phyloP scores from a whole-genome alignment of 1,140 invertebrate genomes.

The Trachymyrmex cornetzi region DNA sequence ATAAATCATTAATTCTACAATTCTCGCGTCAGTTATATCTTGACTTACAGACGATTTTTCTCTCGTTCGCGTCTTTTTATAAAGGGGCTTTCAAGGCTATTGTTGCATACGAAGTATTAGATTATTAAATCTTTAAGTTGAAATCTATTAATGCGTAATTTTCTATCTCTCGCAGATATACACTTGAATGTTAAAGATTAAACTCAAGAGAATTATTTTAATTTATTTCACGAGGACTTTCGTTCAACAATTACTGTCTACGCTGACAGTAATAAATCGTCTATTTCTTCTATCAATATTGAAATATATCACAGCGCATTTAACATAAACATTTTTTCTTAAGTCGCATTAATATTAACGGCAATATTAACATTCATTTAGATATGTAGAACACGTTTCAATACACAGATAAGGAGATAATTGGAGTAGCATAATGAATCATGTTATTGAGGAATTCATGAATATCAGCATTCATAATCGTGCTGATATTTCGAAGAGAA shows the following conservation, averaged over 20 bases:
- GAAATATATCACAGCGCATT: neutral
- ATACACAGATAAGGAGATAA: slow-evolving; percentile 11
- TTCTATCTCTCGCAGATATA: neutral
- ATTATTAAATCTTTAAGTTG: neutral
- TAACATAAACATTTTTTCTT: neutral
- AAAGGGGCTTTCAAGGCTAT: neutral
- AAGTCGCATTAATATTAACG: neutral
- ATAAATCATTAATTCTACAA: slow-evolving; percentile 5
- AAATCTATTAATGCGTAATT: neutral
- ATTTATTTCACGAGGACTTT: neutral
- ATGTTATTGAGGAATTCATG: slow-evolving; percentile 1
- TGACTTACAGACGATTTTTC: neutral
- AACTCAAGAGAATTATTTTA: neutral
- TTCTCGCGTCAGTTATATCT: neutral
- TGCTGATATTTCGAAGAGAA: slow-evolving; percentile 20
- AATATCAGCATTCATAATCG: neutral
- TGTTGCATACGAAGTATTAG: neutral
- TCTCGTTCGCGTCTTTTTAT: neutral
- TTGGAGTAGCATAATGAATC: slow-evolving; percentile 22
- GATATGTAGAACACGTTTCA: slow-evolving; percentile 19
- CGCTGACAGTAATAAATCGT: neutral
- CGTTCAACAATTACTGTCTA: neutral
- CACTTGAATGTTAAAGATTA: neutral
- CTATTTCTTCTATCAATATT: neutral
- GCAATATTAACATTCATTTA: slow-evolving; percentile 2